Conservation (phyloP, 2,113 vertebrate genomes). For the Thamnaconus septentrionalis region DNA sequence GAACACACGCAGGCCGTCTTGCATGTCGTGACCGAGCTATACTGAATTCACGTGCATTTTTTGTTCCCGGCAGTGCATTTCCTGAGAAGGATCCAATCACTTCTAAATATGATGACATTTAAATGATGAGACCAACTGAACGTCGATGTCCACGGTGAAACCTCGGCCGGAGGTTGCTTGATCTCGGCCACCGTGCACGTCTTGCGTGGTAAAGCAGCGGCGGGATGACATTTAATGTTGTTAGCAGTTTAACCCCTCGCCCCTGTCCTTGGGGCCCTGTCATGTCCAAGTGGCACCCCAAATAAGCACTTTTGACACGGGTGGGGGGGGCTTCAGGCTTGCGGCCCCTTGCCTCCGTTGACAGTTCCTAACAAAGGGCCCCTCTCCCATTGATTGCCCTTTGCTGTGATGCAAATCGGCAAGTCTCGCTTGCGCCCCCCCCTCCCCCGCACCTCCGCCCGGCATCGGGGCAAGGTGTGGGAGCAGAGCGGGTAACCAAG, state of each 20-base stretch:
- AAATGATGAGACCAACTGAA: not conserved
- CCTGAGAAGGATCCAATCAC: too few species aligned
- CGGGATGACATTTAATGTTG: conserved; percentile 68
- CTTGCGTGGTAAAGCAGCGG: conserved; percentile 44
- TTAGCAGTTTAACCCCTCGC: conserved; percentile 73
- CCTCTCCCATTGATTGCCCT: conserved; percentile 66
- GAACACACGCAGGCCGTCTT: conserved; percentile 1
- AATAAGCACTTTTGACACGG: conserved; percentile 76
- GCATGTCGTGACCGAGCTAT: conserved; percentile 2
- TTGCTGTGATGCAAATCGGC: conserved; percentile 72
- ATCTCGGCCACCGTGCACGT: conserved; percentile 55
- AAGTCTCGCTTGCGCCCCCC: conserved; percentile 18
- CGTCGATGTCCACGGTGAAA: conserved; percentile 30
- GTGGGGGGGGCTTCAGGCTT: conserved; percentile 46
- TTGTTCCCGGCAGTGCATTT: not conserved
- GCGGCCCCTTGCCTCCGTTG: conserved; percentile 56
- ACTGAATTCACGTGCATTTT: not conserved
- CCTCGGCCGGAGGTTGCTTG: conserved; percentile 6
- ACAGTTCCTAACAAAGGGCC: conserved; percentile 68
- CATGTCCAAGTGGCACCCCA: conserved; percentile 73
- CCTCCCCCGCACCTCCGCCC: conserved; percentile 6
- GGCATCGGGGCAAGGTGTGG: conserved; percentile 18
- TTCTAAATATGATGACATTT: too few species aligned
- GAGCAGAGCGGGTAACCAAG: conserved; percentile 15
- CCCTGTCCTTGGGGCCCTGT: conserved; percentile 67